Conservation (phyloP, 2,888 invertebrate species). For the Troides helena region DNA sequence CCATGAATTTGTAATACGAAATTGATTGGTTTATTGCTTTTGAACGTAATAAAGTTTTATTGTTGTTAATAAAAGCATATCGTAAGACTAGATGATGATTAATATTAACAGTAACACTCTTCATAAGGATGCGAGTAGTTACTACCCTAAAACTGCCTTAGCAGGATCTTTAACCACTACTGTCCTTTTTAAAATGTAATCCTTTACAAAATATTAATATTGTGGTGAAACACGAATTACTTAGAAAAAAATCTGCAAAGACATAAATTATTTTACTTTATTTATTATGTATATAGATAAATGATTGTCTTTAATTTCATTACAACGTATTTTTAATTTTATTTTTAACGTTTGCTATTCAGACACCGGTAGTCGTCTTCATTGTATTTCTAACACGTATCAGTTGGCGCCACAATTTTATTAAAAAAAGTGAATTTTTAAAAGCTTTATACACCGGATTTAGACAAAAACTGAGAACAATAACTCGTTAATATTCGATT, state of each 20-base stretch:
- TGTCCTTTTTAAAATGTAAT: too few species aligned
- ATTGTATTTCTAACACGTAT: constrained; percentile 43
- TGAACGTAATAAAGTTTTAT: constrained; percentile 41
- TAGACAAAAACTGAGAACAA: constrained; percentile 50
- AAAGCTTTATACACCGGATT: constrained; percentile 59
- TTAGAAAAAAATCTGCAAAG: too few species aligned
- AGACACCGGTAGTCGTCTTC: background rate
- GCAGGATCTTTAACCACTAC: too few species aligned
- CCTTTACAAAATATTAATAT: too few species aligned
- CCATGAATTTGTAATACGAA: constrained; percentile 54
- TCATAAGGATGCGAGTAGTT: background rate
- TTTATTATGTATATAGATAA: too few species aligned
- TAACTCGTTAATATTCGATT: constrained; percentile 52
- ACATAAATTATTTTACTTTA: too few species aligned
- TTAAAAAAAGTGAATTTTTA: constrained; percentile 34
- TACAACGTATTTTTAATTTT: background rate
- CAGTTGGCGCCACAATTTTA: constrained; percentile 49
- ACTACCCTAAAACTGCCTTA: background rate
- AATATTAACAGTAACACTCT: background rate
- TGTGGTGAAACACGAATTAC: too few species aligned
- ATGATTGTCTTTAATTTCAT: background rate
- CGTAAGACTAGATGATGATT: too few species aligned
- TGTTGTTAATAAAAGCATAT: constrained; percentile 33
- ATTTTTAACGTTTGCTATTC: background rate
- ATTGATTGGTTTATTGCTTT: constrained; percentile 52